phyloP scores from a whole-genome alignment of 2,888 invertebrate species.

The Salticus scenicus region DNA sequence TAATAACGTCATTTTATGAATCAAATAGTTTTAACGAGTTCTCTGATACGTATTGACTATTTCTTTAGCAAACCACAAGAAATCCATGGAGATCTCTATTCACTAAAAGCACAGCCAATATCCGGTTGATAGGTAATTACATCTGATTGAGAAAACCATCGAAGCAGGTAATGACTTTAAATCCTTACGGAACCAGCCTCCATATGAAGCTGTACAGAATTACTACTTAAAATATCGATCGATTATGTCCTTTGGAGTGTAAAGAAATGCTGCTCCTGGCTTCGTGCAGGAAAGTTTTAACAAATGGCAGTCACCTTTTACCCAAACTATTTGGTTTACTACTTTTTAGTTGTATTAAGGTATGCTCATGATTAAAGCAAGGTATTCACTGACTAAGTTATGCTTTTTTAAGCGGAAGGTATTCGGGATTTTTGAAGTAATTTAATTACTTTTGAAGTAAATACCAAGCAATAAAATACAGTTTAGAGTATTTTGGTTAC shows the following conservation, averaged over 20 bases:
- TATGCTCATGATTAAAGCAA: no score
- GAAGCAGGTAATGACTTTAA: slow-evolving; percentile 62
- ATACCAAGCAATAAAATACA: no score
- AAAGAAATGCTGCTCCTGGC: background rate
- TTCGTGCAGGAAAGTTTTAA: background rate
- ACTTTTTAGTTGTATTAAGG: no score
- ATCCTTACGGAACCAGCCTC: slow-evolving; percentile 40
- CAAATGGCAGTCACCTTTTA: no score
- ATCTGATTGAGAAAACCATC: slow-evolving; percentile 60
- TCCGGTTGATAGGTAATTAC: slow-evolving; percentile 63
- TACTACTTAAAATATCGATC: slow-evolving; percentile 1
- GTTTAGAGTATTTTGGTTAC: no score
- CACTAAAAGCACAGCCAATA: slow-evolving; percentile 53
- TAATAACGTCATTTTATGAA: no score
- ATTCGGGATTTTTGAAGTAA: no score
- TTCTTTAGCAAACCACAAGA: background rate
- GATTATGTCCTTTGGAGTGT: background rate
- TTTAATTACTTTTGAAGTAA: no score
- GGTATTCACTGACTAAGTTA: no score
- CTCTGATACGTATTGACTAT: background rate
- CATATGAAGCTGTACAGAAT: background rate
- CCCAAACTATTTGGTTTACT: no score
- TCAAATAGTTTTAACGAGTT: no score
- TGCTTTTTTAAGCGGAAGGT: no score
- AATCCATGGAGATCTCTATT: slow-evolving; percentile 25